phyloP scores from a whole-genome alignment of 2,888 invertebrate genomes.

The Nephrotoma flavescens region DNA sequence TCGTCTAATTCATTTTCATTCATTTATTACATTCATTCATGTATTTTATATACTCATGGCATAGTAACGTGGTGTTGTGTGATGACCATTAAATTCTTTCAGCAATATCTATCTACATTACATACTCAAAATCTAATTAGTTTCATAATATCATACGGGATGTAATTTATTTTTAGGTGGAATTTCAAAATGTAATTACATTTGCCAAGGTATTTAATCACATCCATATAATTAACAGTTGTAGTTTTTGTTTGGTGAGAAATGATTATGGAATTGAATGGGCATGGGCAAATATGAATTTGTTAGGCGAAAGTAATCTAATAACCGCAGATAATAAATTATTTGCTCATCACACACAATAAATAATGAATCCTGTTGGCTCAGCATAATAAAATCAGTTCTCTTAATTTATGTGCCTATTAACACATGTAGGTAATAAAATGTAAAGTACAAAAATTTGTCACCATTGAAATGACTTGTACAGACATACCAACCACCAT shows the following conservation, averaged over 20 bases:
- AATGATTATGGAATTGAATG: not conserved
- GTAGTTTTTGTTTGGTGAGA: not conserved
- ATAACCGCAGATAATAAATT: not conserved
- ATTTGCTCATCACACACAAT: not conserved
- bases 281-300: not conserved
- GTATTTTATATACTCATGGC: not conserved
- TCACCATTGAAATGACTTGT: not conserved
- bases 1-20: not conserved
- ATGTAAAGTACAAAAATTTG: not conserved
- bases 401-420: not conserved
- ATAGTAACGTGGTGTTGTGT: not conserved
- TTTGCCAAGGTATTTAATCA: not conserved
- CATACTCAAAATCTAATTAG: not conserved
- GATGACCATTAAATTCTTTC: not conserved
- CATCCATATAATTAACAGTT: not conserved
- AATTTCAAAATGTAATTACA: not conserved
- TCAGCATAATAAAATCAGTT: not conserved
- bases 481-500: not conserved
- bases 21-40: not conserved
- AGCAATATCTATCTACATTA: not conserved
- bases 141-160: not conserved
- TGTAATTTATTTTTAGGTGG: not conserved
- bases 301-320: not conserved
- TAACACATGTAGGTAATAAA: not conserved
- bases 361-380: not conserved